Evolutionary conservation across 2,113 vertebrate species (phyloP), one percentile per base, ranked within the genome.

Genomic region (Platanista minor): DNA sequence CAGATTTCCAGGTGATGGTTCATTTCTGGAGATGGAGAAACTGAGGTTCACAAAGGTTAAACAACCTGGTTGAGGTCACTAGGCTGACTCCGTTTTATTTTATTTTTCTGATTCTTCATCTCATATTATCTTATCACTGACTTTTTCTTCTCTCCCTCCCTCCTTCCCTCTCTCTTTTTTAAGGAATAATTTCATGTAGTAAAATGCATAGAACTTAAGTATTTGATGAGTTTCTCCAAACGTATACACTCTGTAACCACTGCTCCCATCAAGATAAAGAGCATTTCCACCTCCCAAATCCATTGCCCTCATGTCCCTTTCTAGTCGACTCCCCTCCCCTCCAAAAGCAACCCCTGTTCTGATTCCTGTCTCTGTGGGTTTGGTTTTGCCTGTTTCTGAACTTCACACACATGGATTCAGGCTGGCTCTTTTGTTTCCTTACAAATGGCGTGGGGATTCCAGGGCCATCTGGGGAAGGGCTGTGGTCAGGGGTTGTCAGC

Each of bases 331-430:
- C 54, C 52, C 33, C 84, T 29, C 4, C 57, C 25, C 25, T 20
- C 11, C n/a, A 1, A 23, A 36, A 21, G 31, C 74, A 15, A 1
- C 7, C 10, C 10, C 36, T 2, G 4, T 33, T 21, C 49, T 21
- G 20, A 36, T 21, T 69, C 64, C 11, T 17, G 0, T 57, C 23
- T 31, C 25, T 8, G 0, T 0, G 31, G 31, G 3, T 33, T 46
- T 8, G 39, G 39, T 33, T 62, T 31, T 23, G 25, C 43, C 77
- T 10, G 17, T 6, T 31, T 80, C 13, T 20, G 66, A 57, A 33
- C 29, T 39, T 62, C 41, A 29, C 0, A 14, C 0, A 0, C 13
- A 1, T 5, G n/a, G 20, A 8, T 25, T 11, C 21, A 20, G 14
- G 7, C 11, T 62, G 86, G 46, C 23, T 41, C 11, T 57, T 14